Conservation (phyloP, 2,797 vertebrate species). For the Liasis olivaceus region DNA sequence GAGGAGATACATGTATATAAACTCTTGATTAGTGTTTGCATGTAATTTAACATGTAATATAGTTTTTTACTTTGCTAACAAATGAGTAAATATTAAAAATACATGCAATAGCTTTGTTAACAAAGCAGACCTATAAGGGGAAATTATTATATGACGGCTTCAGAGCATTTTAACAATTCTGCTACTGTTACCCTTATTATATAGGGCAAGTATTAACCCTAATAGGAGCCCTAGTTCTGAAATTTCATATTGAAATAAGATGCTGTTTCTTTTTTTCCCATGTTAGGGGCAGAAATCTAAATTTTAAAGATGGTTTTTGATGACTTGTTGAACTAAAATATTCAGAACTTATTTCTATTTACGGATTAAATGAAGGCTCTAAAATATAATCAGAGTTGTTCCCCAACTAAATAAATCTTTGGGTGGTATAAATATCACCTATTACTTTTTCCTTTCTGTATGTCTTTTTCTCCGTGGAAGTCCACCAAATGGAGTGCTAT, state of each 20-base stretch:
- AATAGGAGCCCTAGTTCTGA: neutral
- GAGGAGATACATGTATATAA: neutral
- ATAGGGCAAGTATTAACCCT: neutral
- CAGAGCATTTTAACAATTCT: neutral
- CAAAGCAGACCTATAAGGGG: neutral
- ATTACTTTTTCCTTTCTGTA: neutral
- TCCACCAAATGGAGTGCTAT: neutral
- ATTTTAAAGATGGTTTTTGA: neutral
- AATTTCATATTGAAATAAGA: constrained; percentile 3
- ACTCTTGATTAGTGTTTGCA: neutral
- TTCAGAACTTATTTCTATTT: neutral
- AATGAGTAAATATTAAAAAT: neutral
- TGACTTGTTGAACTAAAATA: neutral
- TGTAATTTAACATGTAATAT: neutral
- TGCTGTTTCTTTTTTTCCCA: neutral
- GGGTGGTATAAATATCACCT: neutral
- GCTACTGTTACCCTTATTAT: neutral
- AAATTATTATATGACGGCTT: neutral
- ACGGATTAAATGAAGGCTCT: neutral
- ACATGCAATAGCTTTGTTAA: neutral
- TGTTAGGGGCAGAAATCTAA: neutral
- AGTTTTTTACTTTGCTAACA: neutral
- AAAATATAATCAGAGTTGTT: neutral
- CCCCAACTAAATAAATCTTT: neutral
- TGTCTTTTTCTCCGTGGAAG: neutral